A percentile compares a stretch with the other conserved stretches of the same genome.
Conservation (phyloP, 2,888 invertebrate genomes). For the Perizoma affinitatum region DNA sequence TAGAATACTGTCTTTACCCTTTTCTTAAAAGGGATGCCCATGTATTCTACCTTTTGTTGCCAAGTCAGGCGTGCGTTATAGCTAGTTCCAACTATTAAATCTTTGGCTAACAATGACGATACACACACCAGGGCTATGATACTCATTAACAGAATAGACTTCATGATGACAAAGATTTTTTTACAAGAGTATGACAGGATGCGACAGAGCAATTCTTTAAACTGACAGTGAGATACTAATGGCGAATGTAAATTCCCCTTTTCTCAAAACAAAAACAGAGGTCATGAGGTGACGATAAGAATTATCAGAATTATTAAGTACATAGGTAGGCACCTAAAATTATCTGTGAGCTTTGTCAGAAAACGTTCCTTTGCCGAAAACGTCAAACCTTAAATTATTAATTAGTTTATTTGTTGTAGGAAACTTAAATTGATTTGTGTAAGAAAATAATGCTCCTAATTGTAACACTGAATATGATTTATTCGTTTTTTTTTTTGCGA, state of each 20-base stretch:
- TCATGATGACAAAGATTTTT: slow-evolving; percentile 48
- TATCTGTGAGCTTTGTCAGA: no score
- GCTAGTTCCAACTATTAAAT: slow-evolving; percentile 62
- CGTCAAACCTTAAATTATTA: no score
- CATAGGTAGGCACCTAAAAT: no score
- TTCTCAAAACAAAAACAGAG: slow-evolving; percentile 9
- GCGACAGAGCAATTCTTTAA: background rate
- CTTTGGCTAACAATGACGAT: slow-evolving; percentile 51
- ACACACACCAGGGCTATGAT: slow-evolving; percentile 48
- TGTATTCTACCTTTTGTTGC: slow-evolving; percentile 64
- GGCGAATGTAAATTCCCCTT: background rate
- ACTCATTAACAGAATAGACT: slow-evolving; percentile 47
- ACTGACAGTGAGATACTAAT: background rate
- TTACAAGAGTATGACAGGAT: no score
- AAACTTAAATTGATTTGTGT: no score
- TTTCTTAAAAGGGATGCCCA: slow-evolving; percentile 63
- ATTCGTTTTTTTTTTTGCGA: slow-evolving; percentile 10
- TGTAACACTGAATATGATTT: slow-evolving; percentile 25
- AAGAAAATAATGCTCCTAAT: slow-evolving; percentile 1
- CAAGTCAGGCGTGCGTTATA: slow-evolving; percentile 55
- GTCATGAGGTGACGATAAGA: slow-evolving; percentile 23
- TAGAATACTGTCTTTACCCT: slow-evolving; percentile 68
- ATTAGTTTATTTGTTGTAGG: no score
- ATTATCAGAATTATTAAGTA: slow-evolving; percentile 1
- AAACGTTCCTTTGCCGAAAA: no score